These are phyloP conservation scores for Diceros bicornis DNA, from an alignment of 2,797 vertebrate species.

Conservation along the genomic window DNA sequence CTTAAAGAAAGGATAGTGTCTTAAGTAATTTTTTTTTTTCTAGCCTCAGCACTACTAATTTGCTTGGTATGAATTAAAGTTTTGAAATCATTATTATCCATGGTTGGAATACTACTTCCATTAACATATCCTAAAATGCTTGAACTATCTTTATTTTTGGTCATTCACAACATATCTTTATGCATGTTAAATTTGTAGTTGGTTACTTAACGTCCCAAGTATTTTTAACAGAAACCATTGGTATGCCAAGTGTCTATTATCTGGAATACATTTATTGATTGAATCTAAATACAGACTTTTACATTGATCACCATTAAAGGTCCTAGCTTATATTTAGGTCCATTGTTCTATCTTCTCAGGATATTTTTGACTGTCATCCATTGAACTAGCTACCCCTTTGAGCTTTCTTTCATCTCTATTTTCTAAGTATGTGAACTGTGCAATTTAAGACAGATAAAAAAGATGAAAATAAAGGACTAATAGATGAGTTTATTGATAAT, in stretches of 20 bases:
- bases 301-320: neutral
- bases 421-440: neutral
- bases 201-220: neutral
- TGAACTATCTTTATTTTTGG: constrained; percentile 16
- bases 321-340: neutral
- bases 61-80: neutral
- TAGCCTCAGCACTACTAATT: neutral
- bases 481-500: neutral
- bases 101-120: neutral
- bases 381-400: neutral
- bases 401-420: neutral
- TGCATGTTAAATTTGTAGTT: neutral
- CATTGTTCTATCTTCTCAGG: neutral
- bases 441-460: constrained; percentile 7
- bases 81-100: constrained; percentile 23
- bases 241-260: neutral
- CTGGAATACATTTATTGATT: constrained; percentile 1
- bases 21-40: constrained; percentile 16
- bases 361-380: neutral
- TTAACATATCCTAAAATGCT: neutral
- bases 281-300: neutral
- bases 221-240: neutral
- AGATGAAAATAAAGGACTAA: neutral
- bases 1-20: neutral
- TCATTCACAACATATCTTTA: neutral